phyloP scores from a whole-genome alignment of 2,113 vertebrate species.

The Motacilla alba region DNA sequence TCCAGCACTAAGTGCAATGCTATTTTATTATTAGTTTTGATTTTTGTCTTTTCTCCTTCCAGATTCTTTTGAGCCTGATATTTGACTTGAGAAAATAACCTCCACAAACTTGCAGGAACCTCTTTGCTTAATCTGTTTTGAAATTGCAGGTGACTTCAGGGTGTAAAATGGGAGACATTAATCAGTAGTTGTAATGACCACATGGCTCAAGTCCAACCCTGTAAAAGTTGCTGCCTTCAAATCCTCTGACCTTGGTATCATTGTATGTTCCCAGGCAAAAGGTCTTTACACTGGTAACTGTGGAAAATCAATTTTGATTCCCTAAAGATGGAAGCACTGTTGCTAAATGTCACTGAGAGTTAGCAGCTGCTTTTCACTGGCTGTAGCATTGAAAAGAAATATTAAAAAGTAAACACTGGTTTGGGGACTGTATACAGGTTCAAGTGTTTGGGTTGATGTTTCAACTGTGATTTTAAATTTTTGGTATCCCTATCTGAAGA shows the following conservation, averaged over 20 bases:
- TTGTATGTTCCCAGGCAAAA: constrained; percentile 15
- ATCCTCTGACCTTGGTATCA: constrained; percentile 29
- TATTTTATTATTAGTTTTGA: neutral
- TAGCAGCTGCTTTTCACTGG: constrained; percentile 12
- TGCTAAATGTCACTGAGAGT: constrained; percentile 33
- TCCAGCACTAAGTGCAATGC: neutral
- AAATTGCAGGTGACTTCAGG: neutral
- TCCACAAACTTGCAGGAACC: neutral
- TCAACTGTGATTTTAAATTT: neutral
- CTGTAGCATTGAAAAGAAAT: neutral
- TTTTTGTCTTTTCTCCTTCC: neutral
- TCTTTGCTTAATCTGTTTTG: constrained; percentile 19
- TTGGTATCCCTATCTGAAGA: neutral
- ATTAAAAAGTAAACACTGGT: neutral
- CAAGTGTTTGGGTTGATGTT: neutral
- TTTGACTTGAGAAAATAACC: neutral
- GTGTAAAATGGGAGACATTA: neutral
- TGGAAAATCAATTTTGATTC: constrained; percentile 63
- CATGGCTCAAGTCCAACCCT: neutral
- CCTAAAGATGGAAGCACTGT: constrained; percentile 11
- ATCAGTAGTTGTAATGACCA: neutral
- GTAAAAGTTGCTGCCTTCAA: constrained; percentile 31
- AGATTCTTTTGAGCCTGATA: neutral
- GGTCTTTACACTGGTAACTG: constrained; percentile 7
- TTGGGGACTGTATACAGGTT: neutral